Base-by-base conservation (phyloP, 2,888 invertebrate species). In the Mythimna albipuncta region DNA sequence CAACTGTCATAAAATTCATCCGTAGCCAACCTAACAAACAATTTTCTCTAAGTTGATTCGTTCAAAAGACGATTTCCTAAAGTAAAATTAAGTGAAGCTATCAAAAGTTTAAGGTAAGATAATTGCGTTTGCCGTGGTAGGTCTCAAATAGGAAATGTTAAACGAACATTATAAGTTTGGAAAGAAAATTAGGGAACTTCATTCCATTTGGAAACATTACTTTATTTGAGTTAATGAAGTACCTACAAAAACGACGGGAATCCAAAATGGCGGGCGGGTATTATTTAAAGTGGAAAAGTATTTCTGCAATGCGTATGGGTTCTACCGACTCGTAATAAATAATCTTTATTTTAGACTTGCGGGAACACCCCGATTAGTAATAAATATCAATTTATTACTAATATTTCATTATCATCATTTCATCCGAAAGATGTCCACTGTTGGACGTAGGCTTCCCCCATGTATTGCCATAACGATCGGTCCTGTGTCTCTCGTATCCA, bases 101-200 rank as follows among this genome's bases (percentile, higher is more conserved):
- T 85, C 82, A 85, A 88, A 89, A 88, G 81, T 88, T 89, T 85
- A 73, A 83, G 83, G 85, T 80, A 86, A 84, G 82, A 85, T 89
- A 88, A 88, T 88, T 88, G 83, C 80, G 84, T 88, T 87, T 81
- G 79, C 84, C 83, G 72, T 76, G 77, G 83, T 84, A 82, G 82
- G 84, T 84, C 87, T 77, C 82, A 83, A 89, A 88, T 87, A 85
- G 88, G 79, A 89, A 90, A 90, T 91, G 87, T 88, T 88, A 85
- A 88, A 88, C 85, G 85, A 87, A 87, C 77, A 86, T 86, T 85
- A 80, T 77, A 84, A 84, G 77, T 85, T 84, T 70, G 35, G 52
- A 75, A 84, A 77, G 78, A 77, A 85, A 85, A 85, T 85, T 84
- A 75, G 70, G 69, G 72, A 81, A 84, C 69, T 84, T 83, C 68